Evolutionary conservation across 2,797 vertebrate genomes (phyloP).

Genomic region (Urophycis tenuis): DNA sequence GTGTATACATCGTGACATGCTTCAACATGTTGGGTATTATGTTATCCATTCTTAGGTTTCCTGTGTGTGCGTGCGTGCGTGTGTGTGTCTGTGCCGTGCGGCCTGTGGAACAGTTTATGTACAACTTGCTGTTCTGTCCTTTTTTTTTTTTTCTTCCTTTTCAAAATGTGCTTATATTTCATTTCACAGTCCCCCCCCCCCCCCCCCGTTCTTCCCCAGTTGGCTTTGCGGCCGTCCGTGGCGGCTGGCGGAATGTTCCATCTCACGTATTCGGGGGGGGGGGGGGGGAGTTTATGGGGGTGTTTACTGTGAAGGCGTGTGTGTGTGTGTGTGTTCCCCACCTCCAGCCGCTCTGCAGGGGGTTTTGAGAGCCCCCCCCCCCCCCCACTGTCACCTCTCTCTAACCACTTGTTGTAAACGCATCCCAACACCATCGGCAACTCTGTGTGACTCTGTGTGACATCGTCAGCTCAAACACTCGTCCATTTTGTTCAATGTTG

Average conservation of each 20-base stretch:
- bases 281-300: no score
- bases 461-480: not conserved
- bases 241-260: not conserved
- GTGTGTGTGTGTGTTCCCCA: not conserved
- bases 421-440: not conserved
- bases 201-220: not conserved
- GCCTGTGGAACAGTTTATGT: not conserved
- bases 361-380: no score
- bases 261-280: not conserved
- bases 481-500: constrained; percentile 11
- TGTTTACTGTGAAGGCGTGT: not conserved
- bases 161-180: not conserved
- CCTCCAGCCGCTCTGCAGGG: no score
- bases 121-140: not conserved
- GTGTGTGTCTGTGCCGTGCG: no score
- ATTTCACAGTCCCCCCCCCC: not conserved
- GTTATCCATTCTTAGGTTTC: constrained; percentile 27
- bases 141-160: not conserved
- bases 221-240: not conserved
- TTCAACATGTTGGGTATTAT: not conserved
- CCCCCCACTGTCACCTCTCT: constrained; percentile 8
- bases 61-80: not conserved
- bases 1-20: constrained; percentile 4
- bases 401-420: not conserved
- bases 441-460: constrained; percentile 4